Evolutionary conservation across 2,113 vertebrate species (phyloP), one percentile per base, ranked within the genome.

Genomic region (Larimichthys crocea): DNA sequence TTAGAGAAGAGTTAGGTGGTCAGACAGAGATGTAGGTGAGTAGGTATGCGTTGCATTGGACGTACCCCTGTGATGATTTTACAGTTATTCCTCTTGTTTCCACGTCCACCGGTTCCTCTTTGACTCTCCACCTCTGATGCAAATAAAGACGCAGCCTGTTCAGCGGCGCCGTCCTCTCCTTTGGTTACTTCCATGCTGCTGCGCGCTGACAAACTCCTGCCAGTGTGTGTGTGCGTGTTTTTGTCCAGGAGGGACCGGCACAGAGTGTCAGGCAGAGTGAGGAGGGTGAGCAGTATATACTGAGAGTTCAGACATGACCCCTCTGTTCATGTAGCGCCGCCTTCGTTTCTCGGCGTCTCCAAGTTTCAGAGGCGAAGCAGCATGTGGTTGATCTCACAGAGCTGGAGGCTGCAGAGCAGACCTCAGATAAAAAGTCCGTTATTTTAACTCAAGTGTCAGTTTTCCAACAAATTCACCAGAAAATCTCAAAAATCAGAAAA

Each of bases 51-150:
- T n/a, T 15, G 3, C 3, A 7, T 7, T 60, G 40, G 76, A 91
- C 93, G 15, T 91, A 95, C 94, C 93, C 40, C 94, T 67, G 60
- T 44, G 1, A 94, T 85, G 71, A 95, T 65, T 86, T 89, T 93
- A 68, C 84, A 78, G 29, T 66, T 86, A 9, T 29, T 92, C 67
- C 74, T 85, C 72, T 80, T 87, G 52, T 68, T 81, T 3, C 22
- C 61, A 3, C 50, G 17, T 2, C 20, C 56, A 26, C 26, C 17
- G 26, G 42, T 35, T 22, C 24, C 76, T 55, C 79, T 75, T 29
- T 91, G 88, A 73, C 83, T 87, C 61, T 94, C 92, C 80, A 76
- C 26, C 59, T 91, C 88, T 20, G 76, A 22, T 1, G 89, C 64
- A 46, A 94, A 91, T 46, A 93, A 62, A 55, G 88, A 71, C 10